Evolutionary conservation across 2,797 vertebrate species (phyloP), one percentile per base, ranked within the genome.

Genomic region (Hozukius guyotensis): DNA sequence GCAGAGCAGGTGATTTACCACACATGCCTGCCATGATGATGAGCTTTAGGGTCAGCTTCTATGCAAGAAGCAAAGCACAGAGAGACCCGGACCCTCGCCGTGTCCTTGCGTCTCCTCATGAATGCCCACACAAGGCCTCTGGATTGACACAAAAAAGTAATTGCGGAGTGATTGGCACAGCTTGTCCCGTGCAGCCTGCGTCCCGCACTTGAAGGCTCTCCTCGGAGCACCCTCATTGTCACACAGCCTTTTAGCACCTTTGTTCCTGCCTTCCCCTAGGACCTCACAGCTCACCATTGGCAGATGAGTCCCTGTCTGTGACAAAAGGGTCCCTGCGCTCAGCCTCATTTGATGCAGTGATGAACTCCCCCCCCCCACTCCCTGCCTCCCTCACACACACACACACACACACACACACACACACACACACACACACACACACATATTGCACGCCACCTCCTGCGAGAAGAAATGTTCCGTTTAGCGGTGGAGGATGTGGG

Each of bases 181-280:
- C 92, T 91, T 92, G 92, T 95, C 93, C 94, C 77, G 9, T 87
- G 86, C 92, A 91, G 91, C 74, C 91, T 90, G 89, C 75, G 89
- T 93, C 88, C 93, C 83, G 73, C 91, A 93, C 94, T 93, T 93
- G 89, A 93, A 92, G 92, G 85, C 86, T 92, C 87, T 93, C 96
- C 95, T 93, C 14, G 75, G 96, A 95, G 94, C 89, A 93, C 95
- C 91, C 94, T 94, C 95, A 95, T 96, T 97, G 96, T 97, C 95
- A 96, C 95, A 89, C 95, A 96, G 95, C 96, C 97, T 99, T 97
- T 99, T 98, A 97, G 96, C 97, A 98, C 97, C 97, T 98, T 98
- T 97, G 97, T 98, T 95, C 93, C 88, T 61, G 63, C 90, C 87
- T 82, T 93, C 97, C 97, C 97, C 92, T 89, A 93, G 96, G 97